A percentile compares a stretch with the other conserved stretches of the same genome.
Evolutionary conservation across 2,113 vertebrate genomes (phyloP).

Genomic region (Lasiurus borealis): DNA sequence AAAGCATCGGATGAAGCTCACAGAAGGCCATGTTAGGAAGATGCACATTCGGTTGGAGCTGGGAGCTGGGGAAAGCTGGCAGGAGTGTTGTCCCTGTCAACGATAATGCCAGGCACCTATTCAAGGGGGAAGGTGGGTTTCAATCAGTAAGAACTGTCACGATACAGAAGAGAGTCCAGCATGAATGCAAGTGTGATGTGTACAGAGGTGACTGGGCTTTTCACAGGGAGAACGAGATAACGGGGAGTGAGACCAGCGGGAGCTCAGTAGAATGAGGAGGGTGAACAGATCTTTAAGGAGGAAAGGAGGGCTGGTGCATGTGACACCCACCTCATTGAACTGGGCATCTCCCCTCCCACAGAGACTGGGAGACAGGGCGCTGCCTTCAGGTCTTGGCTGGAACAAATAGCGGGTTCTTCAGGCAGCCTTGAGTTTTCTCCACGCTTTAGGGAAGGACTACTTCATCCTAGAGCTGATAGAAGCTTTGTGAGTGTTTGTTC

Average conservation of each 20-base stretch:
- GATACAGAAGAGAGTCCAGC: not conserved
- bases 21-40: rapidly evolving
- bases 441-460: too few species aligned
- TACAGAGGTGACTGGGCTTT: not conserved
- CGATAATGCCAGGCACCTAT: not conserved
- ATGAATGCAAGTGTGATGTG: not conserved
- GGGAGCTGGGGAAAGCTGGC: not conserved
- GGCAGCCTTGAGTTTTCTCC: not conserved
- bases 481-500: not conserved
- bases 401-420: not conserved
- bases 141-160: not conserved
- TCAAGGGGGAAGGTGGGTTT: not conserved
- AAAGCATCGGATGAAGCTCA: not conserved
- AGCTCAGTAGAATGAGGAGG: not conserved
- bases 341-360: rapidly evolving
- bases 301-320: not conserved
- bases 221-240: not conserved
- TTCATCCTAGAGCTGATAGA: too few species aligned
- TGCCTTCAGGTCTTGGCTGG: too few species aligned
- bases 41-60: not conserved
- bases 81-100: not conserved
- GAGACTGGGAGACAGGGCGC: not conserved
- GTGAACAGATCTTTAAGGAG: not conserved
- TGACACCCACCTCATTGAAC: not conserved
- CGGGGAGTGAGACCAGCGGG: rapidly evolving